Evolutionary conservation across 2,113 vertebrate genomes (phyloP), one percentile per base, ranked within the genome.

Genomic region (Scolopax mira): DNA sequence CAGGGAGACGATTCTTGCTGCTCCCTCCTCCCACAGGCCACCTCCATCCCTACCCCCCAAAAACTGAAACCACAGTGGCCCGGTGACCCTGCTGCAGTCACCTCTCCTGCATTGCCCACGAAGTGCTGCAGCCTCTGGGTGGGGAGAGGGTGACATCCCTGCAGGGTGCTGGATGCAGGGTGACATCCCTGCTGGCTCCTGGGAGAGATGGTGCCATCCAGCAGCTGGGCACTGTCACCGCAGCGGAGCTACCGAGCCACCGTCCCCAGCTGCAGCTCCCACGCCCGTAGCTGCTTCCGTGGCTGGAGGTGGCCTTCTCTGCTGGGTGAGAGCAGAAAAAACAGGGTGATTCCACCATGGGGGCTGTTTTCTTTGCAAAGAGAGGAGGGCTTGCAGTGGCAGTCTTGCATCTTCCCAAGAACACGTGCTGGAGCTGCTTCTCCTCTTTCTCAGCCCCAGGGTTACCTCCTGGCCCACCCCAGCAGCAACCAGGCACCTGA

Each of bases 281-380:
- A 1, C 0, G 0, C 64, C 27, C 0, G 0, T n/a, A n/a, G 33
- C 39, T 77, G 3, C 67, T 82, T 18, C 85, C 69, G 39, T 8
- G n/a, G 57, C 71, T 86, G 1, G 1, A 74, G 82, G 42, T 0
- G 0, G 74, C 79, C 54, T 65, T 16, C 11, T 58, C 75, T 88
- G 39, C 35, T 64, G 51, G 7, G 16, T 62, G 46, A 80, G 67
- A 88, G 51, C 44, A 70, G 52, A 66, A 79, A 42, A 84, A 92
- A 51, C 10, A 22, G 31, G 25, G 35, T 0, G 0, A 37, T 86
- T 83, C 57, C 22, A 17, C 62, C 0, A 0, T 0, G 0, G 48
- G 44, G 57, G 24, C 31, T 19, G 55, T 0, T n/a, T 37, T 33
- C 44, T 24, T 10, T 74, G 67, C 42, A 60, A 17, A 69, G 88